A percentile compares a stretch with the other conserved stretches of the same genome.
These are phyloP conservation scores for Mugil cephalus DNA, from an alignment of 2,113 vertebrate species.

Conservation along the genomic window DNA sequence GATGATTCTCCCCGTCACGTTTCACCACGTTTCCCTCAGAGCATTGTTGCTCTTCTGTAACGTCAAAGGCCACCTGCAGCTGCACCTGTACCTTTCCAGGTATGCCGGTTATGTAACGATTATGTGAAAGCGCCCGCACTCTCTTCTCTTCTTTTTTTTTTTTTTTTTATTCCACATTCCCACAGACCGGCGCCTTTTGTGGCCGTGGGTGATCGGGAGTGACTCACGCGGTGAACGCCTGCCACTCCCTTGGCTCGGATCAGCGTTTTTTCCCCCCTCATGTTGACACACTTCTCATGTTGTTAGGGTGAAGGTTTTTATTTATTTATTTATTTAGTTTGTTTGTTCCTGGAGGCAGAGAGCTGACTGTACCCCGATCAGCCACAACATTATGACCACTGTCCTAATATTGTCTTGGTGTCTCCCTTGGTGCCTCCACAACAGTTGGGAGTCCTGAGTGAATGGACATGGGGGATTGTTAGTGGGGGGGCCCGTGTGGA, in stretches of 20 bases:
- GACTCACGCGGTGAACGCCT: constrained; percentile 49
- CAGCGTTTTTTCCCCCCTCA: constrained; percentile 26
- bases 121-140: not conserved
- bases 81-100: not conserved
- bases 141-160: too few relatives aligned
- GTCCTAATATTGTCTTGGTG: too few relatives aligned
- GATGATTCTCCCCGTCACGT: not conserved
- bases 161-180: not conserved
- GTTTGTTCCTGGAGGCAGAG: rapidly evolving
- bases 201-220: constrained; percentile 16
- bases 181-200: constrained; percentile 10
- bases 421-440: too few relatives aligned
- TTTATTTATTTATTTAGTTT: constrained; percentile 4
- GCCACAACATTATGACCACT: too few relatives aligned
- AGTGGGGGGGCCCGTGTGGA: too few relatives aligned
- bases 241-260: constrained; percentile 58
- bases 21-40: constrained; percentile 1
- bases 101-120: not conserved
- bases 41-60: not conserved
- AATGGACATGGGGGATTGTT: too few relatives aligned
- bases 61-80: not conserved
- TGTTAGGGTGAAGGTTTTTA: constrained; percentile 22
- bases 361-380: too few relatives aligned
- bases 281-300: constrained; percentile 6
- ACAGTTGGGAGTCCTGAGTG: too few relatives aligned